Base-by-base conservation (phyloP, 2,113 vertebrate genomes). In the Haliaeetus leucogaster region DNA sequence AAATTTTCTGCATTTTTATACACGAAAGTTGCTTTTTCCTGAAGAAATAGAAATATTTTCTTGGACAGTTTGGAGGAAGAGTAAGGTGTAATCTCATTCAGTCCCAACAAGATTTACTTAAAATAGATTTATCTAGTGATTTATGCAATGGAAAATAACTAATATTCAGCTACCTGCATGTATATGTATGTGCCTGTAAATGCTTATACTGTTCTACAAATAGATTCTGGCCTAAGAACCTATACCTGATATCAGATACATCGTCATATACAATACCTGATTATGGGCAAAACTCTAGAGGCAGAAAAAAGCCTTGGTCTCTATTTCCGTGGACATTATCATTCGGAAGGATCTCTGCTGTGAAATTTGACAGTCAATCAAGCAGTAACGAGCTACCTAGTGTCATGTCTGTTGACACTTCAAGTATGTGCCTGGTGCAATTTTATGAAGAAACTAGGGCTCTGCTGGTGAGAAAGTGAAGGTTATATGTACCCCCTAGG, bases 291-390 rank as follows among this genome's bases (percentile, higher is more conserved):
- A 96, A 86, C 6, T 72, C 36, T 30, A 50, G n/a, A 72, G 48
- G 66, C 16, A 76, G 56, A 65, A 76, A 65, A 90, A 79, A 59
- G 15, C 27, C 36, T 85, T 52, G 5, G 34, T 88, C 40, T 93
- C 29, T 59, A 11, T 73, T 88, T 62, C 67, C 78, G 18, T 66
- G 32, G 55, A 26, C 7, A 25, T 50, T 65, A 67, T 40, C 26
- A 48, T 81, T 78, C 21, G 86, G 50, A 90, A 74, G 42, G 22
- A 61, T 66, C 32, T 94, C 55, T 87, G 45, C 68, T 89, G 62
- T 96, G 79, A 88, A 97, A 95, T 94, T 48, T 50, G 63, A 73
- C 71, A 87, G 78, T 85, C n/a, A 92, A 74, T 89, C 79, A 94
- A 92, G 63, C 23, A 63, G 15, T 84, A 84, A 95, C 0, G 1